Conservation (phyloP, 2,797 vertebrate species). For the Ispidina lecontei region DNA sequence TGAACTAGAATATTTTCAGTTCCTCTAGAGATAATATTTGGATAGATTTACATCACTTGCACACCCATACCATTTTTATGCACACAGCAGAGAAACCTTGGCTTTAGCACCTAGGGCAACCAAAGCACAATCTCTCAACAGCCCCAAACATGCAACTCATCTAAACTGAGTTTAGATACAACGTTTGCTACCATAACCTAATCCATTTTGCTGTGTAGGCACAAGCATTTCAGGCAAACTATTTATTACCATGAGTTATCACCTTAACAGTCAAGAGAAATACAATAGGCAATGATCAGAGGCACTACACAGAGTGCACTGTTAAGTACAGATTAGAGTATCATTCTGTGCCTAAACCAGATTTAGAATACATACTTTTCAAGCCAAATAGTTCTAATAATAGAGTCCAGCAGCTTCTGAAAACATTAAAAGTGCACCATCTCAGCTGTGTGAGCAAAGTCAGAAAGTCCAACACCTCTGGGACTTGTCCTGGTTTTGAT, state of each 20-base stretch:
- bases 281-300: not conserved
- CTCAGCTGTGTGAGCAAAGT: not conserved
- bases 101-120: not conserved
- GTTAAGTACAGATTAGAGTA: not conserved
- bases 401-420: slow-evolving; percentile 11
- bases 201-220: not conserved
- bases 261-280: not conserved
- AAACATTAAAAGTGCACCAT: not conserved
- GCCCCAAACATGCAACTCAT: not conserved
- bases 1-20: not conserved
- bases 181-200: not conserved
- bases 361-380: not conserved
- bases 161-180: not conserved
- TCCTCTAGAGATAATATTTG: not conserved
- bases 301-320: not conserved
- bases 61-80: not conserved
- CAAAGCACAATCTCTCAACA: not conserved
- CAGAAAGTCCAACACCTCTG: not conserved
- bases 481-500: slow-evolving; percentile 15
- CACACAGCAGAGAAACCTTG: not conserved
- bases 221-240: not conserved
- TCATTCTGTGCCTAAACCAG: not conserved
- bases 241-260: not conserved
- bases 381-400: slow-evolving; percentile 21
- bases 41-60: not conserved